Evolutionary conservation across 2,113 vertebrate species (phyloP), one percentile per base, ranked within the genome.

Genomic region (Hippocampus guttulatus): DNA sequence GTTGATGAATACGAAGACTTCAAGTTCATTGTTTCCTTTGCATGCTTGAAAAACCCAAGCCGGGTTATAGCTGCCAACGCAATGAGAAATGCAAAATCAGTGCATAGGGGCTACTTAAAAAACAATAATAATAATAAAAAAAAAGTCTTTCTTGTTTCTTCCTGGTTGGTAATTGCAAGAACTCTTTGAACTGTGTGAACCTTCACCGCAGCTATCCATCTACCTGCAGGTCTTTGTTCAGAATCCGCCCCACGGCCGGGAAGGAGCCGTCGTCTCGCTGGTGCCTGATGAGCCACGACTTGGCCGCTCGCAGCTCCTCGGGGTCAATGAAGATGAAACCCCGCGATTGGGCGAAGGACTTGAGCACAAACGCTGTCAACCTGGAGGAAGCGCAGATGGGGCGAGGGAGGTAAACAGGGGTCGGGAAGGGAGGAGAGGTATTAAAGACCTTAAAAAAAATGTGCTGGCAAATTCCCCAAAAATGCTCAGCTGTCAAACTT

Each of bases 201-300:
- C 18, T 40, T 27, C 7, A 27, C 72, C 11, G 8, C 6, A 78
- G 63, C 70, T 69, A 30, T 62, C 38, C 61, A 57, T 80, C 64
- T 88, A 95, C 96, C 95, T 97, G 95, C 75, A 98, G 92, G 84
- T 96, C 96, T 85, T 96, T 97, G 83, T 97, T 98, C 27, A 98
- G 88, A 74, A 98, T 94, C 82, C 94, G 93, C 40, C 95, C 95
- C 93, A 95, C 92, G 0, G 95, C 94, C 2, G 95, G 95, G 73
- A 97, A 97, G 25, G 94, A 95, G 18, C 96, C 95, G 0, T 95
- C 95, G 0, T 89, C 93, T 45, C 89, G 91, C 88, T 97, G 96
- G 68, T 96, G 94, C 80, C 83, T 92, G 78, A 96, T 92, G 71
- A 98, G 93, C 96, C 96, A 98, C 65, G 93, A 90, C 82, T 95